Evolutionary conservation across 2,888 invertebrate genomes (phyloP), one percentile per base, ranked within the genome.

Genomic region (Amphipoea lucens): DNA sequence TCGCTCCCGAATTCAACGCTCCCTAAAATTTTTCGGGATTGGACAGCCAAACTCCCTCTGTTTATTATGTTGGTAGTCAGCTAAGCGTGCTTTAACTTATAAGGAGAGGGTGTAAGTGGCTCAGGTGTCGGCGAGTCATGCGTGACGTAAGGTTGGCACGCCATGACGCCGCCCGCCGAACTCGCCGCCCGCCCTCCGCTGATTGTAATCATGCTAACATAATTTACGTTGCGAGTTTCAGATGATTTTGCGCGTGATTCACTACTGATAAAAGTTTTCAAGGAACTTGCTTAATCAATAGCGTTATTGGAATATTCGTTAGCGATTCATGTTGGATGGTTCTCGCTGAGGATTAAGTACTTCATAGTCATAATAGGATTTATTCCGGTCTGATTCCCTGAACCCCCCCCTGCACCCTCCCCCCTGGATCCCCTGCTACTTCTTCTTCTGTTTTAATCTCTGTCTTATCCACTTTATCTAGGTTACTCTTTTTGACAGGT

Each of bases 121-220:
- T 45, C 14, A 65, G 74, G 78, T 81, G 66, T 72, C 69, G 79
- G 85, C 74, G 81, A 86, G 81, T 87, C 88, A 90, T 83, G 89
- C 86, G 90, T 95, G 95, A 95, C 95, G 94, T 94, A 92, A 93
- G 85, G 88, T 45, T 81, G 81, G 87, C 92, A 92, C 91, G 91
- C 93, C 90, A 92, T 90, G 75, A 90, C 88, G 86, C 83, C 88
- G 69, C 87, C 85, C 88, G 84, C 81, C 89, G n/a, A 2, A 63
- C 89, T 84, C 86, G 68, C 83, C 87, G 85, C 87, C 85, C 88
- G 84, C 81, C 89, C 68, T 68, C 71, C 72, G 76, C 76, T 88
- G 96, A 95, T 96, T 88, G 90, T 94, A 94, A 95, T 96, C 96
- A 90, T 89, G 81, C 91, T 93, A 93, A 93, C 92, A 92, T 94